Conservation (phyloP, 1,140 invertebrate genomes). For the Bilobella aurantiaca region DNA sequence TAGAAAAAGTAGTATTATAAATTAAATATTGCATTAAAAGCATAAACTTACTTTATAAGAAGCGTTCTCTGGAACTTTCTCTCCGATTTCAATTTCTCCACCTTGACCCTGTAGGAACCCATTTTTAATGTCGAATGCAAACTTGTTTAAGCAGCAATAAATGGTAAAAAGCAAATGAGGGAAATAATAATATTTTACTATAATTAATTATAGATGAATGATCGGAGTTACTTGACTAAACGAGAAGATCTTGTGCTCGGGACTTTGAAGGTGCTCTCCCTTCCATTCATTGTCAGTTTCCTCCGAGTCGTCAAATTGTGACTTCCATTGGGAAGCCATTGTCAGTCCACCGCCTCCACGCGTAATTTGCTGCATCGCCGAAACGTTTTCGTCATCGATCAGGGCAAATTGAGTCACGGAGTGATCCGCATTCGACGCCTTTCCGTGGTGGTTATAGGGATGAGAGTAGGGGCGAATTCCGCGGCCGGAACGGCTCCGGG, state of each 20-base stretch:
- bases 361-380: constrained; percentile 67
- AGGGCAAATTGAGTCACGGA: constrained; percentile 80
- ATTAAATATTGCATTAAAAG: too few relatives aligned
- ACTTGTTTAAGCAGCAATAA: background rate
- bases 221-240: constrained; percentile 30
- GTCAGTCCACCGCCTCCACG: constrained; percentile 58
- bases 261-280: constrained; percentile 61
- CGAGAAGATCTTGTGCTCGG: constrained; percentile 48
- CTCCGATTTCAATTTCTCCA: background rate
- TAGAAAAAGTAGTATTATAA: too few relatives aligned
- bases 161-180: background rate
- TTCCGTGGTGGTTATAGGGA: constrained; percentile 32
- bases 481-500: constrained; percentile 28
- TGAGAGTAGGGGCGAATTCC: constrained; percentile 34
- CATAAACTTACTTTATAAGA: too few relatives aligned
- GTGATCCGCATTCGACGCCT: constrained; percentile 44
- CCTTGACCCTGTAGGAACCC: background rate
- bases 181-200: background rate
- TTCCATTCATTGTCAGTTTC: constrained; percentile 85
- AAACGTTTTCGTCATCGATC: constrained; percentile 86
- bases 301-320: constrained; percentile 85
- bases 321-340: constrained; percentile 82
- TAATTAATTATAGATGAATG: constrained; percentile 8
- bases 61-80: background rate
- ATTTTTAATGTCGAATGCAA: background rate